phyloP scores from a whole-genome alignment of 2,797 vertebrate species.

The Sebastes wilsoni region DNA sequence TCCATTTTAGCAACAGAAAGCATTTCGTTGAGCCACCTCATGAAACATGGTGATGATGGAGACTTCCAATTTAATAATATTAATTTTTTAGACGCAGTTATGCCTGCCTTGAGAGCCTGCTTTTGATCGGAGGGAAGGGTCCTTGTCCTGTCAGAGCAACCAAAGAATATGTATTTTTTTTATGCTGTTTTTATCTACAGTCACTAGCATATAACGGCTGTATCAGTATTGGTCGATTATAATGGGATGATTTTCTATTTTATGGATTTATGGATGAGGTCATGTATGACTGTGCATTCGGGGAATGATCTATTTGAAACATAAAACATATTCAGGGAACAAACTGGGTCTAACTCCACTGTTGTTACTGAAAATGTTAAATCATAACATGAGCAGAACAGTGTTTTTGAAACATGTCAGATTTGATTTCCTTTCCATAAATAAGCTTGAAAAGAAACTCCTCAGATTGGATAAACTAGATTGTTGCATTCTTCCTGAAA shows the following conservation, averaged over 20 bases:
- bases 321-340: background rate
- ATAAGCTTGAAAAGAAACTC: background rate
- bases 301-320: background rate
- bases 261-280: background rate
- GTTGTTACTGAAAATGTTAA: background rate
- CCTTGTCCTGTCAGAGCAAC: too few species aligned
- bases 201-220: background rate
- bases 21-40: too few species aligned
- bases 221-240: background rate
- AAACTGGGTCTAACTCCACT: background rate
- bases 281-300: background rate
- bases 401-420: background rate
- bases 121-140: accelerated
- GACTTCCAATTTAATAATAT: too few species aligned
- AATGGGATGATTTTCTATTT: background rate
- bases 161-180: too few species aligned
- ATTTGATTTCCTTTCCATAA: background rate
- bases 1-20: too few species aligned
- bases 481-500: background rate
- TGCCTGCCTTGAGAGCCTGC: too few species aligned
- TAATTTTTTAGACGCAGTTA: too few species aligned
- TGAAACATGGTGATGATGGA: too few species aligned
- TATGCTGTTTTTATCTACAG: background rate
- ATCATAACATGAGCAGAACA: background rate
- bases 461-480: background rate